These are phyloP conservation scores for Corythornis vintsioides DNA, from an alignment of 2,113 vertebrate species.

Conservation along the genomic window DNA sequence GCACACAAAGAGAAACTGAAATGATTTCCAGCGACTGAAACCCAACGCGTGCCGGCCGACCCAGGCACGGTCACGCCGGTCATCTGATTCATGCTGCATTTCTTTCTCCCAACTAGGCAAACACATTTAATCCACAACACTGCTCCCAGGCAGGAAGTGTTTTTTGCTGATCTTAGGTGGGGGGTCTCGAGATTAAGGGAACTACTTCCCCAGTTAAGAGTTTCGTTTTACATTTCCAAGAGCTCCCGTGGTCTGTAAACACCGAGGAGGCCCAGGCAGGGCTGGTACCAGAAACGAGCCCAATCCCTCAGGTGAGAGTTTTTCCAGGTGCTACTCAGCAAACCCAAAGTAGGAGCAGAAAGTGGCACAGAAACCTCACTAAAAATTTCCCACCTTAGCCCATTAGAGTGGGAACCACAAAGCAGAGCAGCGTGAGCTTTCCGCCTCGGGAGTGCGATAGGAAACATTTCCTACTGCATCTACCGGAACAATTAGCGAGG, in stretches of 20 bases:
- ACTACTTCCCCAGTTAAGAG: constrained; percentile 50
- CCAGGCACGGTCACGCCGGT: neutral
- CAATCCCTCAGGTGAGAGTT: neutral
- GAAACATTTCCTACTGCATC: neutral
- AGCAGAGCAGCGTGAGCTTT: neutral
- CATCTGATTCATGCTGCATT: neutral
- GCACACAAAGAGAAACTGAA: neutral
- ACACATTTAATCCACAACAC: neutral
- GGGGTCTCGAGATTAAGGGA: constrained; percentile 48
- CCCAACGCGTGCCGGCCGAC: accelerated
- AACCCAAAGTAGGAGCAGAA: neutral
- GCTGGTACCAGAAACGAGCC: accelerated
- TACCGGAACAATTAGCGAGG: neutral
- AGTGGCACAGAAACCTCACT: neutral
- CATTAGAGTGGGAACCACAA: neutral
- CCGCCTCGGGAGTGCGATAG: neutral
- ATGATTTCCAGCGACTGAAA: neutral
- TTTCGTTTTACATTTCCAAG: constrained; percentile 58
- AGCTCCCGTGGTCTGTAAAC: neutral
- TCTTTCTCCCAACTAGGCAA: constrained; percentile 2
- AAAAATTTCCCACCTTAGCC: neutral
- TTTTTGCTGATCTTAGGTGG: constrained; percentile 50
- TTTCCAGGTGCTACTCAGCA: neutral
- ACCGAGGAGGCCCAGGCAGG: neutral
- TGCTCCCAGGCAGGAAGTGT: constrained; percentile 38